Base-by-base conservation (phyloP, 2,888 invertebrate genomes). In the Lacanobia wlatinum region DNA sequence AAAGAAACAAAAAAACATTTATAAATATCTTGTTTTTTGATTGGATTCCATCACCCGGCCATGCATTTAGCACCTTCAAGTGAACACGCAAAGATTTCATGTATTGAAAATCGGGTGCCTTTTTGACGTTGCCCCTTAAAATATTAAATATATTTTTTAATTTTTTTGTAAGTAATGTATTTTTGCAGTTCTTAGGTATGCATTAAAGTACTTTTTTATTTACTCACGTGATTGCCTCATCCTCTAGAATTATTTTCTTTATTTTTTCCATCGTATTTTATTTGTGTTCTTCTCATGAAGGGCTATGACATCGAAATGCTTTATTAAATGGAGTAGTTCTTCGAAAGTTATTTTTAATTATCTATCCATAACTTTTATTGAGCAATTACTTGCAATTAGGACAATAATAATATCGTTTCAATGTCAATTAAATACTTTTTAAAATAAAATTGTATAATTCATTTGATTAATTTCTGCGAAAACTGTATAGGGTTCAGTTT, bases 31-130 rank as follows among this genome's bases (percentile, higher is more conserved):
- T 21, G 21, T 58, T 65, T 53, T 70, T 73, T 2, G 65, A 50
- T 9, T 23, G 14, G 2, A 66, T 70, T 38, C 67, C 66, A 38
- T 66, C 40, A 2, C 48, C 50, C 0, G 78, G 80, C 74, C 78
- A 80, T 5, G 55, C 56, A 40, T 74, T 72, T 12, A 78, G 1
- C 12, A 28, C 3, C 9, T 21, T 6, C 10, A 78, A 53, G 38
- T 66, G n/a, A 12, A 48, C 53, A 1, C 77, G 65, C 16, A 77
- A 21, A 4, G 46, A 2, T 21, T 21, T 66, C 10, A 66, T 38
- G 40, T 76, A 70, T 10, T 7, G 18, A 21, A 70, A 70, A 10
- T 76, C 76, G 6, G 48, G 14, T 9, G 69, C 59, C 0, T 52
- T 66, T 12, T 52, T 70, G 14, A 70, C 52, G 16, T 28, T 21